phyloP scores from a whole-genome alignment of 2,888 invertebrate genomes.

The Disparrhopalites patrizii region DNA sequence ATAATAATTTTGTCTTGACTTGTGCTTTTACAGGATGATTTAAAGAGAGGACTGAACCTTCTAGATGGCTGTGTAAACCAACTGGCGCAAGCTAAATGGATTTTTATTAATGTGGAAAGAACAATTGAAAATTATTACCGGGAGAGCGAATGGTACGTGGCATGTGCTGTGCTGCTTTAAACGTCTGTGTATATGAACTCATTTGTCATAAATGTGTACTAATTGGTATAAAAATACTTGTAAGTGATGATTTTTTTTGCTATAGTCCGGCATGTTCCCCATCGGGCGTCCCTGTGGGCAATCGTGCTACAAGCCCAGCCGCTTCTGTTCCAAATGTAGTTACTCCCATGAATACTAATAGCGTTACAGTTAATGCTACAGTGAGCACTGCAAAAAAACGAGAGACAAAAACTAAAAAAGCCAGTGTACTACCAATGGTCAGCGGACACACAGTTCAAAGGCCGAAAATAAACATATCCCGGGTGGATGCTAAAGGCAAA shows the following conservation, averaged over 20 bases:
- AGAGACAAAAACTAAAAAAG: slow-evolving; percentile 11
- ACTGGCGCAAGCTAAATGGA: slow-evolving; percentile 32
- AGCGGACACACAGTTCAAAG: slow-evolving; percentile 24
- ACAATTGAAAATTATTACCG: slow-evolving; percentile 25
- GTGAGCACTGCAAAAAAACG: background rate
- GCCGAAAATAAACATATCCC: slow-evolving; percentile 22
- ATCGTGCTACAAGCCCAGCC: slow-evolving; percentile 10
- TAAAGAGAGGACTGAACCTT: slow-evolving; percentile 29
- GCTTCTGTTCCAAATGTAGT: too few relatives aligned
- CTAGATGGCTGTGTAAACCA: slow-evolving; percentile 33
- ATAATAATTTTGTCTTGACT: too few relatives aligned
- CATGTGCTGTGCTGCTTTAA: background rate
- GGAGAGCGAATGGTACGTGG: slow-evolving; percentile 17
- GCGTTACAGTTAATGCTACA: background rate
- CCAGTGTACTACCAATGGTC: slow-evolving; percentile 24
- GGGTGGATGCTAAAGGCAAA: slow-evolving; percentile 11
- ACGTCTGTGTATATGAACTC: background rate
- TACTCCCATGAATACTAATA: background rate
- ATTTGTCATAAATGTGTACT: background rate
- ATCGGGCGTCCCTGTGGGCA: background rate
- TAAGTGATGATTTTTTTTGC: background rate
- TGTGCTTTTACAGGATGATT: slow-evolving; percentile 20
- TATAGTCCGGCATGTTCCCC: slow-evolving; percentile 23
- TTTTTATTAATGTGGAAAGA: slow-evolving; percentile 28
- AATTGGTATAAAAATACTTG: background rate